Base-by-base conservation (phyloP, 2,888 invertebrate species). In the Lepeophtheirus nordmannii region DNA sequence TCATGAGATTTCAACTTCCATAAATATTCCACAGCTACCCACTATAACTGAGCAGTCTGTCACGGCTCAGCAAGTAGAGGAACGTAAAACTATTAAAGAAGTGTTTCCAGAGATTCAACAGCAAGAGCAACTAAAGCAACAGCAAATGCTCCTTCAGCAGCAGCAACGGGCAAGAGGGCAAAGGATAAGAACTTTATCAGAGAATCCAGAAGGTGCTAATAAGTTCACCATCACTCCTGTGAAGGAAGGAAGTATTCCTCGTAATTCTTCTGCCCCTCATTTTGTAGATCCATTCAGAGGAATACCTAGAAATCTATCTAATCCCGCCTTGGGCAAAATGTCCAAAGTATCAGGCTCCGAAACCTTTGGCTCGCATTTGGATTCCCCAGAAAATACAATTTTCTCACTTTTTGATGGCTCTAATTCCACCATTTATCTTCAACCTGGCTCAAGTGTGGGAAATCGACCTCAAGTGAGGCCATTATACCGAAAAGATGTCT, bases 401-500 rank as follows among this genome's bases (percentile, higher is more conserved):
- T 46, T 46, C 53, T 46, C 53, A 14, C 53, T 5, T 46, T 46
- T 46, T 46, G 53, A 46, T 46, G 53, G 53, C 14, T 46, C 53
- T 17, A 46, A 46, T 46, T 46, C 53, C 17, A 46, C 53, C 8
- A 46, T 46, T 46, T 46, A 46, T 46, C 53, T 46, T 17, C 53
- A 46, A 17, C 53, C 53, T n/a, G 53, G 53, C 53, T 46, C 53
- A n/a, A 46, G 53, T 17, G 14, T 8, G 10, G 38, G 56, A 9
- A 64, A 17, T 23, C 22, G 57, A 20, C 64, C 57, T 23, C 22
- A 23, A 23, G 64, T 70, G 56, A 67, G 70, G 7, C 70, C 70
- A n/a, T 68, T 70, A 69, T 69, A 68, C 17, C 68, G 70, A 17
- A 69, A 69, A 23, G 70, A 70, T 63, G 69, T 70, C 41, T 70